Evolutionary conservation across 2,797 vertebrate species (phyloP), one percentile per base, ranked within the genome.

Genomic region (Darevskia mixta): DNA sequence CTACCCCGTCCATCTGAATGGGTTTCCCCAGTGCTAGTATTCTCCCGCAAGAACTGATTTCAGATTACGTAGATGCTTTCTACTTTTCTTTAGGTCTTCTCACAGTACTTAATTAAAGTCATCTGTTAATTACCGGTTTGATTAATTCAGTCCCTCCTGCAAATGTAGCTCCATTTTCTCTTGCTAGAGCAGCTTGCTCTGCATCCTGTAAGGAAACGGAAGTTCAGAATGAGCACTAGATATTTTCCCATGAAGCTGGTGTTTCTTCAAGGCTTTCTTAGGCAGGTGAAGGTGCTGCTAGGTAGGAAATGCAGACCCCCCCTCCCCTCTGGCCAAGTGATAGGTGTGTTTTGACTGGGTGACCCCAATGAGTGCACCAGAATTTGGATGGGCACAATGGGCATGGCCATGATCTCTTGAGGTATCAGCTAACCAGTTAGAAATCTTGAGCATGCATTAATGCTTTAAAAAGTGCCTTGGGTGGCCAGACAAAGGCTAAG

Each of bases 81-180:
- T 23, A 32, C 58, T 15, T 8, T 73, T 73, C 35, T 20, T 6
- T 55, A 83, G 5, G 18, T 32, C 25, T 61, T 81, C 38, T 38
- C 41, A 23, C 5, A 82, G 6, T n/a, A 17, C 2, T 38, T 38
- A n/a, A 32, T 75, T 32, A 49, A 66, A 4, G 3, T 13, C 49
- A 13, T 79, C 1, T 23, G 2, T 64, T 73, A 13, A 82, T 89
- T 96, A 99, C 98, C 95, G 95, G 96, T 94, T 98, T 96, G 64
- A 99, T 82, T 88, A 99, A 97, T 84, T 98, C 97, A 5, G 89
- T 18, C 92, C 98, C 98, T 95, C 98, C 98, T 45, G 95, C 98
- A 69, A 97, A 86, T 0, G 85, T 89, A 0, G 98, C 98, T 90
- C 98, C 98, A 3, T 95, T 95, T 86, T 97, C 95, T 88, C 86